phyloP scores from a whole-genome alignment of 2,888 invertebrate genomes.

The Fissipunctia ypsillon region DNA sequence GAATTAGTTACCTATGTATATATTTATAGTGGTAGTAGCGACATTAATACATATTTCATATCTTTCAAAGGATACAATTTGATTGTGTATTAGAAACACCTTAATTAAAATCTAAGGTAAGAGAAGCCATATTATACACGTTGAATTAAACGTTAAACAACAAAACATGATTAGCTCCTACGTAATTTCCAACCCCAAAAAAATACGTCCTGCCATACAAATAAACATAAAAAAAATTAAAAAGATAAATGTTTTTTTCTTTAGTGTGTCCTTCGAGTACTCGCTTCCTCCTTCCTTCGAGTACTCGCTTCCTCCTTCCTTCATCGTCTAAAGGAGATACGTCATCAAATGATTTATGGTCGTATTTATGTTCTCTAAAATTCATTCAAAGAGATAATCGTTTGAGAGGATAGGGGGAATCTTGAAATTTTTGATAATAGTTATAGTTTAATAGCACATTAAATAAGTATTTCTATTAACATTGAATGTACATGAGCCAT shows the following conservation, averaged over 20 bases:
- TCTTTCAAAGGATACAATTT: no score
- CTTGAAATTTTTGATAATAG: constrained; percentile 1
- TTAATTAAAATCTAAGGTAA: no score
- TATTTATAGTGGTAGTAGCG: no score
- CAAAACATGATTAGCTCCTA: no score
- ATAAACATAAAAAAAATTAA: constrained; percentile 12
- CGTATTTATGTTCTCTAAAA: constrained; percentile 48
- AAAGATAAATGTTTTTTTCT: constrained; percentile 44
- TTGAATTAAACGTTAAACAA: no score
- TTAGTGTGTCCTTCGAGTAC: constrained; percentile 48
- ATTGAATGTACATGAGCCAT: neutral
- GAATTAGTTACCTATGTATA: no score
- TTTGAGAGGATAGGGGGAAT: constrained; percentile 6
- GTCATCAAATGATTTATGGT: constrained; percentile 64
- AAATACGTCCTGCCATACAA: constrained; percentile 31
- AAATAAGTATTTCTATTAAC: neutral
- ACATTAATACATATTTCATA: no score
- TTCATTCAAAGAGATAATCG: constrained; percentile 38
- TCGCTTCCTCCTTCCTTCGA: constrained; percentile 65
- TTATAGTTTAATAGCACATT: neutral
- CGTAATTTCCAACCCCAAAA: constrained; percentile 24
- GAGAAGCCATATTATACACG: no score
- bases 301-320: constrained; percentile 64
- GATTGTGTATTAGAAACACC: no score
- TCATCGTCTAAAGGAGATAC: constrained; percentile 35